Conservation (phyloP, 92 coral and sea anemone genomes). For the Phenganax marumi region DNA sequence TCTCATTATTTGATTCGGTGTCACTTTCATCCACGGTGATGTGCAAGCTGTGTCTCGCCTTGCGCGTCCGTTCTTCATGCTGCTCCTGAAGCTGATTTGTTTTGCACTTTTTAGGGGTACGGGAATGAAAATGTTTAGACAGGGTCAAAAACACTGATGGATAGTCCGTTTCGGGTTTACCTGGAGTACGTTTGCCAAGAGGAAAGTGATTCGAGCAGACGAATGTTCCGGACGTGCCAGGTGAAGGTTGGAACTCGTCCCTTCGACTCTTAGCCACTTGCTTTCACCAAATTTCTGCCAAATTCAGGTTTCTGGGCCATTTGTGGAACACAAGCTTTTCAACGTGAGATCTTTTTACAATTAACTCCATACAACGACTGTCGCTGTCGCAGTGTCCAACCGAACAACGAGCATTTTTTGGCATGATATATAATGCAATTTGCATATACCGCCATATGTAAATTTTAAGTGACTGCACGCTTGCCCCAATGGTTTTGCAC, state of each 20-base stretch:
- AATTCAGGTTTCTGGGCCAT: conserved; percentile 54
- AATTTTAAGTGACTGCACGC: conserved; percentile 18
- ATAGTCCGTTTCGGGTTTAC: conserved; percentile 51
- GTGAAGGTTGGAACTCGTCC: conserved; percentile 49
- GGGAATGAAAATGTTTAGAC: neutral
- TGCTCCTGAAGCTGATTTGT: too few relatives aligned
- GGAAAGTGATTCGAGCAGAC: conserved; percentile 56
- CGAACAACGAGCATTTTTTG: conserved; percentile 56
- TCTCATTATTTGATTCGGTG: too few relatives aligned
- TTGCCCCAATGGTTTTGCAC: conserved; percentile 39
- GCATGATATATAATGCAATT: neutral
- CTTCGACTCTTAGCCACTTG: conserved; percentile 56
- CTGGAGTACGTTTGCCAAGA: conserved; percentile 22
- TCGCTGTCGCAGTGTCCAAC: conserved; percentile 61
- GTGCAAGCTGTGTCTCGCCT: too few relatives aligned
- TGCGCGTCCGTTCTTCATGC: too few relatives aligned
- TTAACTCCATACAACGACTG: conserved; percentile 49
- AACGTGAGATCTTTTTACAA: conserved; percentile 47
- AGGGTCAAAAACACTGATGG: conserved; percentile 42
- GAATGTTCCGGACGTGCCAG: conserved; percentile 52
- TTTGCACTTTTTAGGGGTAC: too few relatives aligned
- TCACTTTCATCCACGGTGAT: too few relatives aligned
- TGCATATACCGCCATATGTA: neutral
- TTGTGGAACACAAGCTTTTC: conserved; percentile 40
- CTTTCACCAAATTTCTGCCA: conserved; percentile 55